Evolutionary conservation across 2,113 vertebrate species (phyloP).

Genomic region (Passerina amoena): DNA sequence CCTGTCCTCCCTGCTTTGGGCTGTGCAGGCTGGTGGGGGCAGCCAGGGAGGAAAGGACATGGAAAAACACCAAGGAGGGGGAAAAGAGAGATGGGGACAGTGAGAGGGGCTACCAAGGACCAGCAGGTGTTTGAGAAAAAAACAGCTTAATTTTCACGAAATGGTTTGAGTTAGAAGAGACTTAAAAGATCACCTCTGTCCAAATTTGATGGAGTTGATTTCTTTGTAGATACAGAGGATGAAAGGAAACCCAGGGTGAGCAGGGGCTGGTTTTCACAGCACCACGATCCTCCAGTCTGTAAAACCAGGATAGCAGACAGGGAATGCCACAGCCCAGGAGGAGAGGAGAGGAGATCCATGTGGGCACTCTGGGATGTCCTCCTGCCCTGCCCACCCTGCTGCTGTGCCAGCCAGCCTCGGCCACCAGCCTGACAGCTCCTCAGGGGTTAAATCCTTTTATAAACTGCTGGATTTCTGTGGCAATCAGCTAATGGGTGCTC

Average conservation of each 20-base stretch:
- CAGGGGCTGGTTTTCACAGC: background rate
- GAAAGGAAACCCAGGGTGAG: background rate
- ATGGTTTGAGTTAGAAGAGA: background rate
- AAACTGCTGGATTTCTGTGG: background rate
- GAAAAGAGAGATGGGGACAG: background rate
- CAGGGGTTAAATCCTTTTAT: slow-evolving; percentile 21
- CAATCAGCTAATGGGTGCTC: slow-evolving; percentile 71
- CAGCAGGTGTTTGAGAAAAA: background rate
- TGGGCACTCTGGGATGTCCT: rapidly evolving
- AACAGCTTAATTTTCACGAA: background rate
- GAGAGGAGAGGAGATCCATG: background rate
- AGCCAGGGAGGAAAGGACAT: background rate
- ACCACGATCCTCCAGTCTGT: rapidly evolving
- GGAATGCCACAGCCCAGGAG: background rate
- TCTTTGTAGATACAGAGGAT: background rate
- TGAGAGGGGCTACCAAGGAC: background rate
- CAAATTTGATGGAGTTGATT: background rate
- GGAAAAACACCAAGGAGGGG: background rate
- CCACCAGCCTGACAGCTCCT: background rate
- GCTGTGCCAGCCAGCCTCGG: background rate
- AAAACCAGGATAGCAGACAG: background rate
- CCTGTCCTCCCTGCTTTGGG: background rate
- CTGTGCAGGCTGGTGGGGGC: background rate
- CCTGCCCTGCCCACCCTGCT: background rate
- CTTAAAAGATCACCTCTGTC: background rate